Percentiles rank a stretch among this genome's conserved stretches.
phyloP scores from a whole-genome alignment of 2,113 vertebrate species.

The Clarias magur region DNA sequence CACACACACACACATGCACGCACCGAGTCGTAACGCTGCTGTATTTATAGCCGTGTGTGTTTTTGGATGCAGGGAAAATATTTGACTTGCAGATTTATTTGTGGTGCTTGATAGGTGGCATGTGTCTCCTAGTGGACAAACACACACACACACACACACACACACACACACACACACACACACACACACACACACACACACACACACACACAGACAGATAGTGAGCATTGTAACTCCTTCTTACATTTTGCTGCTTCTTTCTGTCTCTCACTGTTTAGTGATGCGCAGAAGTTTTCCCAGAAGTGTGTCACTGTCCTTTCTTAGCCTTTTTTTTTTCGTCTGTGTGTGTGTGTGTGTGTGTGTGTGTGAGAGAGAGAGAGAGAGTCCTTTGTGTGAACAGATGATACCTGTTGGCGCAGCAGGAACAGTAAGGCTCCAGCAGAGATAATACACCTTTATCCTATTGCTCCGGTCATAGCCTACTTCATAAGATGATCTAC shows the following conservation, averaged over 20 bases:
- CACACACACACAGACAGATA: not conserved
- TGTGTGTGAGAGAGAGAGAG: not conserved
- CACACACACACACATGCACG: not conserved
- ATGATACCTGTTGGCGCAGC: conserved; percentile 42
- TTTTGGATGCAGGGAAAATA: conserved; percentile 6
- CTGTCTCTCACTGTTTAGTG: not conserved
- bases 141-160: no score
- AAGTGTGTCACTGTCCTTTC: not conserved
- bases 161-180: no score
- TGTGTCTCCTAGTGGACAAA: not conserved
- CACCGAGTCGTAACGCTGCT: not conserved
- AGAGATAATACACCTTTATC: not conserved
- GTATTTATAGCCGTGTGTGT: conserved; percentile 18
- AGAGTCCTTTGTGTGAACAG: conserved; percentile 21
- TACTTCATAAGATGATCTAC: not conserved
- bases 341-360: conserved; percentile 3
- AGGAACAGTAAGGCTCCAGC: not conserved
- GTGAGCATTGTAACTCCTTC: not conserved
- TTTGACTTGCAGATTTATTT: conserved; percentile 9
- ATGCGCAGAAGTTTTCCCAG: not conserved
- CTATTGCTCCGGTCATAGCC: not conserved
- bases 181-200: no score
- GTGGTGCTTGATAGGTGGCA: not conserved
- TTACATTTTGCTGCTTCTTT: not conserved
- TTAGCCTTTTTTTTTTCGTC: not conserved